Conservation (phyloP, 2,888 invertebrate genomes). For the Lithophane semibrunnea region DNA sequence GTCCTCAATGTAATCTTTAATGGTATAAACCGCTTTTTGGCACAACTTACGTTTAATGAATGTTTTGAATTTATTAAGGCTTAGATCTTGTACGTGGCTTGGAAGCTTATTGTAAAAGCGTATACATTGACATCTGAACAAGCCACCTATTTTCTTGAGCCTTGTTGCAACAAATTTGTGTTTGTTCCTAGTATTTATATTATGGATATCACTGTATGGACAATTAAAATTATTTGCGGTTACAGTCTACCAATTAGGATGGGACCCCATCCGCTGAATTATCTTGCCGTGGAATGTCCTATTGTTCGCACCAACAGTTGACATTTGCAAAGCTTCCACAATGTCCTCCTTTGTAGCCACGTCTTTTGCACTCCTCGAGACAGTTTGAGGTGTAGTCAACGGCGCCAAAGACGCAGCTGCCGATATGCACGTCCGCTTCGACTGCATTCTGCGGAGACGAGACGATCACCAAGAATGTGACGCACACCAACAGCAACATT, state of each 20-base stretch:
- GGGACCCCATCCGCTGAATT: background rate
- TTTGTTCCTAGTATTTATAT: too few species aligned
- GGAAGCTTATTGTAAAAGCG: too few species aligned
- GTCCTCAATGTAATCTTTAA: too few species aligned
- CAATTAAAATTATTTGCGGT: background rate
- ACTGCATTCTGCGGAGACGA: conserved; percentile 64
- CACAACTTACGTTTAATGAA: too few species aligned
- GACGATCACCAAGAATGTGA: conserved; percentile 67
- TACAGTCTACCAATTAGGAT: background rate
- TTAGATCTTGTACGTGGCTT: too few species aligned
- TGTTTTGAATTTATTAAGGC: too few species aligned
- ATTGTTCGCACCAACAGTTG: conserved; percentile 51
- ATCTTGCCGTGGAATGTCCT: background rate
- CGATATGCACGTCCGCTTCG: conserved; percentile 64
- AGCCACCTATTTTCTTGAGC: too few species aligned
- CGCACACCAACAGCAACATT: conserved; percentile 56
- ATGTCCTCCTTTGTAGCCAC: conserved; percentile 66
- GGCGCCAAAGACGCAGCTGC: conserved; percentile 72
- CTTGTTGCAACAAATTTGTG: too few species aligned
- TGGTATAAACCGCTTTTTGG: too few species aligned
- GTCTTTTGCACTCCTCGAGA: conserved; percentile 66
- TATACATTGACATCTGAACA: too few species aligned
- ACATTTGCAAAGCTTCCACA: conserved; percentile 66
- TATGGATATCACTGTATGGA: too few species aligned
- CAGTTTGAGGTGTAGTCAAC: conserved; percentile 70